Evolutionary conservation across 2,797 vertebrate genomes (phyloP).

Genomic region (Coreius guichenoti): DNA sequence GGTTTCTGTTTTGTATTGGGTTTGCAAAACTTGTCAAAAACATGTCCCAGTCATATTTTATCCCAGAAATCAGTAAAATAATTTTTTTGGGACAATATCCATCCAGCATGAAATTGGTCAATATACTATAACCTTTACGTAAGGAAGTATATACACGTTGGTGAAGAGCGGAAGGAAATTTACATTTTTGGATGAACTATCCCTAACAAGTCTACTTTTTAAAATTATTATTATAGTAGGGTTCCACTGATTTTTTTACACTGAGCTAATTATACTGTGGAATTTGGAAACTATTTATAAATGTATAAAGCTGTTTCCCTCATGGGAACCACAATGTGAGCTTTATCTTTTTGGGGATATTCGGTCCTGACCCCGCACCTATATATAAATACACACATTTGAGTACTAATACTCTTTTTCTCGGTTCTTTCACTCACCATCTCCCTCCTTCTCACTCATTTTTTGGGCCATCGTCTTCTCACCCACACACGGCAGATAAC

Average conservation of each 20-base stretch:
- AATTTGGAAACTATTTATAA: neutral
- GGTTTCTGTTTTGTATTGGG: slow-evolving; percentile 24
- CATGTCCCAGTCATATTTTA: neutral
- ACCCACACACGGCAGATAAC: slow-evolving; percentile 44
- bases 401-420: slow-evolving; percentile 12
- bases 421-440: neutral
- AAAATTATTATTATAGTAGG: no score
- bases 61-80: neutral
- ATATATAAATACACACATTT: slow-evolving; percentile 36
- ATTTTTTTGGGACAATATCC: no score
- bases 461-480: slow-evolving; percentile 22
- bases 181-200: no score
- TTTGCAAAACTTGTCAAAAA: neutral
- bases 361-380: neutral
- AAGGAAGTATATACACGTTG: slow-evolving; percentile 1
- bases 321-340: neutral
- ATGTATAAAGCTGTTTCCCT: neutral
- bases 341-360: neutral
- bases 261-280: neutral
- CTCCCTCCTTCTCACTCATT: slow-evolving; percentile 18
- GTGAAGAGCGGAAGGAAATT: slow-evolving; percentile 44
- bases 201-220: no score
- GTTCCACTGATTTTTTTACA: neutral
- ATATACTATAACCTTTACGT: neutral
- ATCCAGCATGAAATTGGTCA: neutral